Evolutionary conservation across 2,113 vertebrate species (phyloP).

Genomic region (Alexandromys fortis): DNA sequence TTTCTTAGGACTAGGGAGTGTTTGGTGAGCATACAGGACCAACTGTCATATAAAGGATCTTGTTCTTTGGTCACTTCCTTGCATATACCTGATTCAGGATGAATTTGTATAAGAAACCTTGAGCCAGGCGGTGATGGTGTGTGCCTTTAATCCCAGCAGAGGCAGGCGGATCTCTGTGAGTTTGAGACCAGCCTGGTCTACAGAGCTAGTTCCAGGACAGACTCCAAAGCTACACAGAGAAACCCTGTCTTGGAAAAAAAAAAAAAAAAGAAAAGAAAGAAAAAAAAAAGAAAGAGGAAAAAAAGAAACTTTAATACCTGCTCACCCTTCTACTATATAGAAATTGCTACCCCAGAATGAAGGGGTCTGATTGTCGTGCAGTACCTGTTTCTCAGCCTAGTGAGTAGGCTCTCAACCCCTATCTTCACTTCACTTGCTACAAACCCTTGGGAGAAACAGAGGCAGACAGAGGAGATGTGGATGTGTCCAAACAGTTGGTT

Average conservation of each 20-base stretch:
- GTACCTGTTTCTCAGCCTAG: neutral
- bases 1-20: neutral
- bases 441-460: neutral
- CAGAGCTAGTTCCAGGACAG: too few species aligned
- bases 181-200: too few species aligned
- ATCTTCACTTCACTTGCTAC: neutral
- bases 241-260: too few species aligned
- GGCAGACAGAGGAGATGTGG: neutral
- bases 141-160: too few species aligned
- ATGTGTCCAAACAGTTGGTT: neutral
- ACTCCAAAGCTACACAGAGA: too few species aligned
- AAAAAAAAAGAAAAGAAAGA: too few species aligned
- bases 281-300: accelerated
- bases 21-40: neutral
- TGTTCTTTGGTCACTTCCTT: neutral
- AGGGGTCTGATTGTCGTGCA: too few species aligned
- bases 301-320: neutral
- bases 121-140: too few species aligned
- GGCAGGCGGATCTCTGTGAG: too few species aligned
- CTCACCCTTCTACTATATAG: neutral
- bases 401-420: neutral
- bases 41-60: neutral
- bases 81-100: neutral
- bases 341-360: neutral
- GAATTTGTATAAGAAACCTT: neutral